These are phyloP conservation scores for Acomys russatus DNA, from an alignment of 2,797 vertebrate genomes.

Conservation along the genomic window DNA sequence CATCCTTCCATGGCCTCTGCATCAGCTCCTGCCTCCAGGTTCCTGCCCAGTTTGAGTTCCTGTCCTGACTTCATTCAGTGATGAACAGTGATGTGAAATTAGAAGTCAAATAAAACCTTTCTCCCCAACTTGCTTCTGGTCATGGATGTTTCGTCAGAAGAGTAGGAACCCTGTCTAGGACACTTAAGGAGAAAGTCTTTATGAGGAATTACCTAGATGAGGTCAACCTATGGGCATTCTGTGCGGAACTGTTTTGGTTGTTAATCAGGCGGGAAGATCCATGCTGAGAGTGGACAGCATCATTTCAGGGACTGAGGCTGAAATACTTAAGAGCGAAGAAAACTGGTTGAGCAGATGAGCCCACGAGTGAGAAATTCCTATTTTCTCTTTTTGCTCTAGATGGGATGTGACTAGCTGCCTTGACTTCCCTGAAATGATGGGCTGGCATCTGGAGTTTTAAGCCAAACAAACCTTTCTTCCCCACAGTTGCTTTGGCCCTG, in stretches of 20 bases:
- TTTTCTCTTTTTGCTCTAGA: not conserved
- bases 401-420: not conserved
- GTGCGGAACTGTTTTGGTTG: not conserved
- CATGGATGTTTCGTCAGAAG: too few relatives aligned
- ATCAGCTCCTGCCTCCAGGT: not conserved
- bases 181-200: not conserved
- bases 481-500: not conserved
- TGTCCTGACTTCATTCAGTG: not conserved
- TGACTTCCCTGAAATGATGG: not conserved
- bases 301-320: not conserved
- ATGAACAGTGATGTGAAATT: not conserved
- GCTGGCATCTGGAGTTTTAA: not conserved
- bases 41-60: not conserved
- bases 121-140: not conserved
- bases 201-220: not conserved
- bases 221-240: not conserved
- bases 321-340: not conserved
- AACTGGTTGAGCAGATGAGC: too few relatives aligned
- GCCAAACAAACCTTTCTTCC: not conserved
- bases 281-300: not conserved
- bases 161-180: not conserved
- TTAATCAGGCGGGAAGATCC: not conserved
- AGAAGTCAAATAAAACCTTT: not conserved
- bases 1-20: not conserved
- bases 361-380: not conserved